These are phyloP conservation scores for Eupeodes luniger DNA, from an alignment of 2,888 invertebrate species.

Conservation along the genomic window DNA sequence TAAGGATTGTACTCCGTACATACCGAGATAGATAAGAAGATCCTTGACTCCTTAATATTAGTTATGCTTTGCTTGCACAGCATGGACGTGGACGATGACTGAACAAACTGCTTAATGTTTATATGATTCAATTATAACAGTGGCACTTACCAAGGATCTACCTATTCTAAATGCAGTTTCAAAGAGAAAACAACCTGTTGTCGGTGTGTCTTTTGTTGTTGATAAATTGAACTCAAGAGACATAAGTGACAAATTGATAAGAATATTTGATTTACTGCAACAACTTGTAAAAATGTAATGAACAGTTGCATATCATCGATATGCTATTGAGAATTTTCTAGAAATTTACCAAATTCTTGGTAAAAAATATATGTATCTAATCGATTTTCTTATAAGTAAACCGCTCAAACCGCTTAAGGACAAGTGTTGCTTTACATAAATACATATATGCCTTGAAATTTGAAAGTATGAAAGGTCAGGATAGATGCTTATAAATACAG, in stretches of 20 bases:
- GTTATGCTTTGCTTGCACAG: conserved; percentile 46
- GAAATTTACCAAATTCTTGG: not conserved
- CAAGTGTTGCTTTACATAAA: not conserved
- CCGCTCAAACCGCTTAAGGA: not conserved
- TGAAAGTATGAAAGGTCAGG: no score
- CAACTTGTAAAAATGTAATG: conserved; percentile 7
- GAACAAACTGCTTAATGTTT: conserved; percentile 49
- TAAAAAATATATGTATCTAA: not conserved
- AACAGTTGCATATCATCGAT: conserved; percentile 23
- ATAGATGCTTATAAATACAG: no score
- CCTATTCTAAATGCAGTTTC: conserved; percentile 39
- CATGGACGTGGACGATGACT: conserved; percentile 25
- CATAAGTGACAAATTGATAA: conserved; percentile 55
- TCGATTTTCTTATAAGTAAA: not conserved
- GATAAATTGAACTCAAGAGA: conserved; percentile 43
- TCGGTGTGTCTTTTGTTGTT: conserved; percentile 32
- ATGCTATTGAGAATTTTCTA: not conserved
- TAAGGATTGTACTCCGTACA: conserved; percentile 25
- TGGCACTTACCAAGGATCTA: conserved; percentile 72
- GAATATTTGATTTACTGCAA: conserved; percentile 57
- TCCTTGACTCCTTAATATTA: conserved; percentile 43
- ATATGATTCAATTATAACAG: conserved; percentile 72
- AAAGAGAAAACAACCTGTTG: conserved; percentile 53
- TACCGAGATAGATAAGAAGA: conserved; percentile 60
- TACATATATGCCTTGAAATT: no score